Evolutionary conservation across 2,888 invertebrate species (phyloP), one percentile per base, ranked within the genome.

Genomic region (Idaea aversata): DNA sequence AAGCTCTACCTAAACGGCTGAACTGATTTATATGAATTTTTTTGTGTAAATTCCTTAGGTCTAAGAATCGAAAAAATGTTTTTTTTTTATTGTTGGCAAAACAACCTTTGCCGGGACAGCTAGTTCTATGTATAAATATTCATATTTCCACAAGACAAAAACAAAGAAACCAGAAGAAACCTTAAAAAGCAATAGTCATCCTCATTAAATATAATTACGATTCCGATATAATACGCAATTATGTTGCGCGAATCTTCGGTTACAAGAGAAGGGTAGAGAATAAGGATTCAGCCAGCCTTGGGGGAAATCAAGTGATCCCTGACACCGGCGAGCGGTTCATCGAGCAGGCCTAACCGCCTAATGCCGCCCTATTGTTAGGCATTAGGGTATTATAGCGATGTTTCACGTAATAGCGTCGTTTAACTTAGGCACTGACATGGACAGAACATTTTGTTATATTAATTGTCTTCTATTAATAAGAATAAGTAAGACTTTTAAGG

Each of bases 221-320:
- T 47, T 59, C 34, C 59, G 59, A 25, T 47, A 47, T 47, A 47
- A 47, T 47, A 25, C 34, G 59, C 34, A 59, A 59, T 59, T 59
- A 59, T 10, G 59, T 4, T 34, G 59, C 16, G 34, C 58, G 59
- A 15, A 25, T 16, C 34, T 13, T 25, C 59, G 7, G 34, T 59
- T 59, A 64, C 63, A 67, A 67, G 73, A 72, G 74, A 71, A 75
- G 76, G 76, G 73, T 75, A 70, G 72, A 72, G 72, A 68, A 70
- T 59, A 70, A 72, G 70, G 72, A 65, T 70, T 72, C 71, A 69
- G 68, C 65, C 16, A 16, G 78, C 77, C 84, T 83, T 78, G 67
- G 75, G 85, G 84, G 85, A 86, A 86, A 87, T 85, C 86, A 86
- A 79, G 77, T 74, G 79, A 76, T 81, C 76, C 77, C 75, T 70